Conservation (phyloP, 2,888 invertebrate genomes). For the Ormyrus labotus region DNA sequence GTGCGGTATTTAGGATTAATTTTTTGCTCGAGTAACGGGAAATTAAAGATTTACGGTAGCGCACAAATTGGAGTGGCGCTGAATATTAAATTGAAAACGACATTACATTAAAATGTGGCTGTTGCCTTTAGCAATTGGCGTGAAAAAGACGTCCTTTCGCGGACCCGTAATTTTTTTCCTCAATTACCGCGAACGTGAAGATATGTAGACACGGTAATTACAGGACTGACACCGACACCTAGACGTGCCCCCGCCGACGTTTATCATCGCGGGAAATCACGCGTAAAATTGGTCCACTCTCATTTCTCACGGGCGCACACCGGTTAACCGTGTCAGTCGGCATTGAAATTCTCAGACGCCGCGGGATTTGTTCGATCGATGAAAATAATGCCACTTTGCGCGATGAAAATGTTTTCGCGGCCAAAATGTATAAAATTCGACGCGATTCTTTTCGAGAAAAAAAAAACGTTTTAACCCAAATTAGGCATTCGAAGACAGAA, state of each 20-base stretch:
- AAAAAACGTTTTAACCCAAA: not conserved
- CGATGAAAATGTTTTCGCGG: constrained; percentile 34
- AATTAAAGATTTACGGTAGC: no score
- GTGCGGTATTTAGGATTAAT: no score
- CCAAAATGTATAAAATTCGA: not conserved
- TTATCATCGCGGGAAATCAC: constrained; percentile 43
- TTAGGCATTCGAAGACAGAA: no score
- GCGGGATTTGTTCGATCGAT: not conserved
- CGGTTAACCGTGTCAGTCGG: not conserved
- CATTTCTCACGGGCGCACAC: constrained; percentile 6
- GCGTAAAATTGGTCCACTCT: constrained; percentile 29
- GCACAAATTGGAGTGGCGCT: no score
- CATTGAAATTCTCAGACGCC: not conserved
- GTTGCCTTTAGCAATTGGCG: no score
- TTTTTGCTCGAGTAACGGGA: no score
- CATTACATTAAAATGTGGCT: no score
- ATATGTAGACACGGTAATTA: constrained; percentile 26
- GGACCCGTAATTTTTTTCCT: not conserved
- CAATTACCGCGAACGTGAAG: constrained; percentile 19
- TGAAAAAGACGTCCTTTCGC: not conserved
- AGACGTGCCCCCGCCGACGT: not conserved
- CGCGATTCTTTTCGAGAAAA: not conserved
- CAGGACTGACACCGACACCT: not conserved
- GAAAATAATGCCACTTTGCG: not conserved
- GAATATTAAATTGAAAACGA: no score